Conservation (phyloP, 2,113 vertebrate genomes). For the Sclerurus mexicanus region DNA sequence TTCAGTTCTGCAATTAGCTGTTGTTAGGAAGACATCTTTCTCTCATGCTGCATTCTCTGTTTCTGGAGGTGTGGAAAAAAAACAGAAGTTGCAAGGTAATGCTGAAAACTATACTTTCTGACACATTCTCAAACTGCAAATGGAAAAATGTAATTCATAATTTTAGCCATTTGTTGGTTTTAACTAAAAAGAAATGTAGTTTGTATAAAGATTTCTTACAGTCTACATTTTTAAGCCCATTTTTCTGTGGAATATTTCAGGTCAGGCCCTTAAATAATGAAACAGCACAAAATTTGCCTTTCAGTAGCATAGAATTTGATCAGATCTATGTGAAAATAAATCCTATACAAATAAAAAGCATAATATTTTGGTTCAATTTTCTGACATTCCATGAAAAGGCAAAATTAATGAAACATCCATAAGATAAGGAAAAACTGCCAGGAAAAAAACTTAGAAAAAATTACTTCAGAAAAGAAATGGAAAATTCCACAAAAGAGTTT, state of each 20-base stretch:
- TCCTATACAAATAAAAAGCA: not conserved
- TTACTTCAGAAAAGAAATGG: not conserved
- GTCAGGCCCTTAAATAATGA: not conserved
- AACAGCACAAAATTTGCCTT: not conserved
- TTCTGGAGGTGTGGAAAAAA: not conserved
- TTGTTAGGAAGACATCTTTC: not conserved
- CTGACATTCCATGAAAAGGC: not conserved
- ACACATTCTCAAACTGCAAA: rapidly evolving
- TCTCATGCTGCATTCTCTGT: not conserved
- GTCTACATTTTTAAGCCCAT: rapidly evolving
- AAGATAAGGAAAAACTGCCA: not conserved
- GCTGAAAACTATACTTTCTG: not conserved
- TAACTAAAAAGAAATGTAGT: not conserved
- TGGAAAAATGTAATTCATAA: not conserved
- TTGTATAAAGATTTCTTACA: not conserved
- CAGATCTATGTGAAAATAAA: not conserved
- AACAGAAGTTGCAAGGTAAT: not conserved
- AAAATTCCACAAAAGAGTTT: not conserved
- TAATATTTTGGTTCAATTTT: not conserved
- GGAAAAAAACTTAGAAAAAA: not conserved
- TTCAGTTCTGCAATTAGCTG: not conserved
- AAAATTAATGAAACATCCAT: not conserved
- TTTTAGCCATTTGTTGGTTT: not conserved
- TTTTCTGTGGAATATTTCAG: not conserved
- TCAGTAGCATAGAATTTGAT: not conserved